Conservation (phyloP, 2,888 invertebrate species). For the Ptychoptera albimana region DNA sequence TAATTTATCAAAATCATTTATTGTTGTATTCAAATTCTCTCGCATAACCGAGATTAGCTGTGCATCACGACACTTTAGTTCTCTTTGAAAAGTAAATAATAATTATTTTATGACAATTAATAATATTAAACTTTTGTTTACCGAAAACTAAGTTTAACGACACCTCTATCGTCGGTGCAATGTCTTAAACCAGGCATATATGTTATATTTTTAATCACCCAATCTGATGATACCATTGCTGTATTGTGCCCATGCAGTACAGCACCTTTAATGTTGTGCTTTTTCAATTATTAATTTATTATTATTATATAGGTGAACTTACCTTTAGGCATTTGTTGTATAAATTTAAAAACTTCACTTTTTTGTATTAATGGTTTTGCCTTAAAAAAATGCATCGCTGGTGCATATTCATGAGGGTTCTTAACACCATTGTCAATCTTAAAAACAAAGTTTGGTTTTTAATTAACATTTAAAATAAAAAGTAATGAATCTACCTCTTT, state of each 20-base stretch:
- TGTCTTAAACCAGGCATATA: slow-evolving; percentile 26
- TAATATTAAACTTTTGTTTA: not conserved
- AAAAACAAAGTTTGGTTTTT: not conserved
- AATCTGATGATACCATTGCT: slow-evolving; percentile 34
- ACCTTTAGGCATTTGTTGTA: slow-evolving; percentile 40
- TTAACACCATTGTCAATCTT: slow-evolving; percentile 4
- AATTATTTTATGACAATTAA: not conserved
- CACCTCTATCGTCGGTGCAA: slow-evolving; percentile 16
- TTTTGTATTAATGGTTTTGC: slow-evolving; percentile 33
- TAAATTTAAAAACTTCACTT: slow-evolving; percentile 37
- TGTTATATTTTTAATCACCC: slow-evolving; percentile 34
- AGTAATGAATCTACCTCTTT: slow-evolving; percentile 15
- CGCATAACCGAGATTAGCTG: not conserved
- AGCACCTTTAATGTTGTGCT: slow-evolving; percentile 19
- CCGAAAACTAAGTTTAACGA: slow-evolving; percentile 14
- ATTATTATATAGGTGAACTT: slow-evolving; percentile 26
- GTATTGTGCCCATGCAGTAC: slow-evolving; percentile 38
- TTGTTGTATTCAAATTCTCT: slow-evolving; percentile 12
- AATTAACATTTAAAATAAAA: not conserved
- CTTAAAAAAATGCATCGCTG: slow-evolving; percentile 38
- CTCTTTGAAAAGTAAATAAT: not conserved
- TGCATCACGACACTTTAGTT: not conserved
- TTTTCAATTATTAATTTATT: not conserved
- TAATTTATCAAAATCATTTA: slow-evolving; percentile 35
- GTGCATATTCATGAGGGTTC: slow-evolving; percentile 29